These are phyloP conservation scores for Zoroaster sp. DNA, from an alignment of 53 echinoderm and acorn worm species.

Conservation along the genomic window DNA sequence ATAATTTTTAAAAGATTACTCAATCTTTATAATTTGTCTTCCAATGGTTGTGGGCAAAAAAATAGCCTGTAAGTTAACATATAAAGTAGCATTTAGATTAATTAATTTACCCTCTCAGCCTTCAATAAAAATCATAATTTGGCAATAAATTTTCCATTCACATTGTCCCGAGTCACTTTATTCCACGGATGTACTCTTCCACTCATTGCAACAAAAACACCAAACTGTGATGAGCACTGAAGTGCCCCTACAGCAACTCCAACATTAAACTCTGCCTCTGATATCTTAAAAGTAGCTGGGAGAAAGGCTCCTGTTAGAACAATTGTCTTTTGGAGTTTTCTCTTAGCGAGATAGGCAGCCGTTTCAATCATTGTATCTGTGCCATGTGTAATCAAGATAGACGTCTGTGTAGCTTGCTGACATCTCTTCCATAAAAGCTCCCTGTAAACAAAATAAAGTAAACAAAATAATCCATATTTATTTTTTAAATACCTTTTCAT, in stretches of 20 bases:
- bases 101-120: no score
- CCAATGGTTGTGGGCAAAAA: no score
- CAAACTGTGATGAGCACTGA: constrained; percentile 56
- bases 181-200: constrained; percentile 69
- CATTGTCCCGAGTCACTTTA: constrained; percentile 49
- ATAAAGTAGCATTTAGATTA: no score
- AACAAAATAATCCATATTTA: not conserved
- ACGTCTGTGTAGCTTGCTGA: constrained; percentile 49
- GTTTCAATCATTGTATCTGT: constrained; percentile 79
- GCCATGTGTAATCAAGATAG: constrained; percentile 74
- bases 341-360: constrained; percentile 66
- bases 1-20: no score
- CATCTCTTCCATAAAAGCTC: constrained; percentile 57
- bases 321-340: constrained; percentile 59
- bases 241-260: constrained; percentile 76
- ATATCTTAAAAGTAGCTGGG: constrained; percentile 73
- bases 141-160: constrained; percentile 59
- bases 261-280: constrained; percentile 72
- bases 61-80: no score
- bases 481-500: not conserved
- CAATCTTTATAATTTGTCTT: no score
- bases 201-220: constrained; percentile 71
- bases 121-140: no score
- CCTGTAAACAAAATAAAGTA: no score
- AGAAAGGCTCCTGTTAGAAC: constrained; percentile 77